Percentiles rank a stretch among this genome's conserved stretches.
Evolutionary conservation across 2,797 vertebrate species (phyloP).

Genomic region (Enteromius argenteus): DNA sequence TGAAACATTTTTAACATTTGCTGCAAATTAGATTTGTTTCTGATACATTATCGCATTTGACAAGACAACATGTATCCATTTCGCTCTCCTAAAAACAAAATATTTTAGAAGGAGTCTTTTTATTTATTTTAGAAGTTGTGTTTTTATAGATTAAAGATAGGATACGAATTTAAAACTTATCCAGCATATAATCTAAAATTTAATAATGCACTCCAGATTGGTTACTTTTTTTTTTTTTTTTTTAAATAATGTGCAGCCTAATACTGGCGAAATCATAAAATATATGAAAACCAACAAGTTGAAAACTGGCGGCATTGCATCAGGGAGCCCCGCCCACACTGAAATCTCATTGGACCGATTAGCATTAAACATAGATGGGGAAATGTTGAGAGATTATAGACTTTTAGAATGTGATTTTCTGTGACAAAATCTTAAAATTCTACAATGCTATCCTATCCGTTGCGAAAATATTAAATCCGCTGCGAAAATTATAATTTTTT

Average conservation of each 20-base stretch:
- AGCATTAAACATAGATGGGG: not conserved
- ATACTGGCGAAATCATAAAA: not conserved
- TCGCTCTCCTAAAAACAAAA: not conserved
- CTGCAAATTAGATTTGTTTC: not conserved
- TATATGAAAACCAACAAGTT: not conserved
- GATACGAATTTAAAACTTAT: not conserved
- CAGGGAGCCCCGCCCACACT: not conserved
- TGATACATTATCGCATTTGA: slow-evolving; percentile 2
- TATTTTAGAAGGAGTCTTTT: not conserved
- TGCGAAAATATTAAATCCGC: no score
- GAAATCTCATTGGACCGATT: not conserved
- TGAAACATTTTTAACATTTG: not conserved
- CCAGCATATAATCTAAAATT: not conserved
- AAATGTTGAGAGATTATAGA: not conserved
- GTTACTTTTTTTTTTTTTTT: not conserved
- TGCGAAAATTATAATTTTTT: no score
- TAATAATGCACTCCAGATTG: not conserved
- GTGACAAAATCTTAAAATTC: not conserved
- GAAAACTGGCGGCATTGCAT: not conserved
- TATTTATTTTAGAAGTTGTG: no score
- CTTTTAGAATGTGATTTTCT: not conserved
- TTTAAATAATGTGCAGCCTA: not conserved
- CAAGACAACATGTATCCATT: not conserved
- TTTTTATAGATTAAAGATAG: not conserved
- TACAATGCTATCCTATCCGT: not conserved